These are phyloP conservation scores for Chionis minor DNA, from an alignment of 2,113 vertebrate species.

Conservation along the genomic window DNA sequence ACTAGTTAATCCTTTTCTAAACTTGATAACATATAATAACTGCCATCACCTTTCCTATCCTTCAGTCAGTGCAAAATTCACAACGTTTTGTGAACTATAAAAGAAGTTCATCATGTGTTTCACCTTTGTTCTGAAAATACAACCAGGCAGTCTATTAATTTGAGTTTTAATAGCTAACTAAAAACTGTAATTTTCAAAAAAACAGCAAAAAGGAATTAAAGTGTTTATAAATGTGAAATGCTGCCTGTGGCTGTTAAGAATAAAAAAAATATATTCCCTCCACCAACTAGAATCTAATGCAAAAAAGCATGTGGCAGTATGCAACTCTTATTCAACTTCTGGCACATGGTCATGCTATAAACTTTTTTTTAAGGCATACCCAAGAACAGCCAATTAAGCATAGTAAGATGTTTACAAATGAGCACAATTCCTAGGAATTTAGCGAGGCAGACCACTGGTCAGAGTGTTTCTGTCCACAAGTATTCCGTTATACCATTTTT, in stretches of 20 bases:
- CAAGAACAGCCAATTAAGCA: neutral
- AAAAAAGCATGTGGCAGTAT: neutral
- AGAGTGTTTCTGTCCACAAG: neutral
- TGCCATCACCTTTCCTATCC: neutral
- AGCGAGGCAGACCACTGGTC: neutral
- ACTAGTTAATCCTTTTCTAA: neutral
- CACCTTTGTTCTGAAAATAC: neutral
- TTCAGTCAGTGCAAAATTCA: neutral
- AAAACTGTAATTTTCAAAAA: neutral
- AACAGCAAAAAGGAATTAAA: neutral
- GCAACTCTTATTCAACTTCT: neutral
- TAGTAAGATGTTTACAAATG: neutral
- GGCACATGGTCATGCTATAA: neutral
- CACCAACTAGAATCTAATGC: neutral
- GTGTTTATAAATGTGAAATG: neutral
- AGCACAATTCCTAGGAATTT: neutral
- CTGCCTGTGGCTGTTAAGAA: neutral
- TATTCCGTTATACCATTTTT: neutral
- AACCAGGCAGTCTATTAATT: neutral
- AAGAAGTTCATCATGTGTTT: neutral
- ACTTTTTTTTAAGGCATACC: neutral
- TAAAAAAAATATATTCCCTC: neutral
- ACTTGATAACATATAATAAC: neutral
- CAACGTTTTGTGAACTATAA: neutral
- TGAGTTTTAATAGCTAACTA: neutral